A percentile compares a stretch with the other conserved stretches of the same genome.
Conservation (phyloP, 37 sponge, comb jelly and placozoan genomes). For the Cliona cf. orientalis region DNA sequence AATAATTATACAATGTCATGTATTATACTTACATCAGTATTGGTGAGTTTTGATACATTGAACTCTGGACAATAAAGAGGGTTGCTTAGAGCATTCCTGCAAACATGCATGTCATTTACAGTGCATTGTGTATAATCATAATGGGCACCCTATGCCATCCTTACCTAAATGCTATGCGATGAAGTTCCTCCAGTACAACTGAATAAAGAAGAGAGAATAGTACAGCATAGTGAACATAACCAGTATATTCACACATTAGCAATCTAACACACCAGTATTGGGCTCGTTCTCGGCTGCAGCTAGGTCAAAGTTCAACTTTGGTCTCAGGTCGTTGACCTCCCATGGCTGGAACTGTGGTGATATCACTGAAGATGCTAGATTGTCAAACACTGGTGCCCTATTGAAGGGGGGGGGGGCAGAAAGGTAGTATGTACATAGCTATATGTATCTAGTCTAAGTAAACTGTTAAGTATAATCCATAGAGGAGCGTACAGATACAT, state of each 20-base stretch:
- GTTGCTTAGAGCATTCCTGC: constrained; percentile 67
- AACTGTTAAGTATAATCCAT: background rate
- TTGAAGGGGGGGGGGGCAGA: background rate
- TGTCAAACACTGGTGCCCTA: constrained; percentile 67
- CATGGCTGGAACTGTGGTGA: constrained; percentile 63
- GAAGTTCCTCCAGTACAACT: constrained; percentile 61
- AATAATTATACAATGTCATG: too few relatives aligned
- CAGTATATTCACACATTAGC: background rate
- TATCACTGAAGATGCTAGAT: constrained; percentile 41
- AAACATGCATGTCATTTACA: background rate
- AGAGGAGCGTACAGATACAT: background rate
- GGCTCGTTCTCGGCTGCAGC: constrained; percentile 12
- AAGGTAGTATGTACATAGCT: background rate
- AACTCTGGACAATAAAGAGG: constrained; percentile 59
- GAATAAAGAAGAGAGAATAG: background rate
- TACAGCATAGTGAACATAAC: background rate
- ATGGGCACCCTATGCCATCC: background rate
- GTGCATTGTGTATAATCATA: background rate
- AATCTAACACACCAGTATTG: constrained; percentile 2
- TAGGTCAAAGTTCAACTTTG: constrained; percentile 20
- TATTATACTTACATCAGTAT: constrained; percentile 55
- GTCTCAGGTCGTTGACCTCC: constrained; percentile 75
- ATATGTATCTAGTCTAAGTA: background rate
- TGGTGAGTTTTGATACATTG: constrained; percentile 46
- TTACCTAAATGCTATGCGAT: constrained; percentile 49